Evolutionary conservation across 2,797 vertebrate species (phyloP), one percentile per base, ranked within the genome.

Genomic region (Muscicapa comitata): DNA sequence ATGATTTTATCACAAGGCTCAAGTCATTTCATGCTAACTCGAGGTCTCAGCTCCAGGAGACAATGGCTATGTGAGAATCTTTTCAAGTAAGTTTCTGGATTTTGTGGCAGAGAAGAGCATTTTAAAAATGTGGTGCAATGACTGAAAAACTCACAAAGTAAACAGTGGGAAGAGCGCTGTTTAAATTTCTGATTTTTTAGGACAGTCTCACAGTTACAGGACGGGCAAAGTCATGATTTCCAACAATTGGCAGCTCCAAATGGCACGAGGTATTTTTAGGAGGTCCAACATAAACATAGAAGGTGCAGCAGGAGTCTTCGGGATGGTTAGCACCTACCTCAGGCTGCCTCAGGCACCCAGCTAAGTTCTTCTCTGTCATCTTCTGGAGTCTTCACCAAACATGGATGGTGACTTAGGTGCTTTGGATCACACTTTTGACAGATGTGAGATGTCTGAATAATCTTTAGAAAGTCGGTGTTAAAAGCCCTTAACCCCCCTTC

Each of bases 11-110:
- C 90, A 17, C 70, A 70, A 76, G 53, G 50, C 66, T 91, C 93
- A 91, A 95, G 89, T 93, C 94, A 54, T 65, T 95, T 94, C 93
- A 90, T 91, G 96, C 95, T 93, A 75, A 73, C 57, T 88, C 7
- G 6, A 81, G 38, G 85, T 88, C 67, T 43, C 65, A 45, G 72
- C 88, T 96, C 53, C 77, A n/a, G 74, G 62, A 95, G 83, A 70
- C 55, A 42, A 35, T 73, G 48, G 78, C 86, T 93, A n/a, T 17
- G 8, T 79, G 80, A 63, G 62, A 92, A 54, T 53, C 51, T 91
- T 90, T 65, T 51, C 43, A 54, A 91, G 33, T 38, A 66, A 50
- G 21, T 76, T 81, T 86, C 63, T 86, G 63, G 51, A 83, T 72
- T 87, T 82, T 88, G 48, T 67, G 71, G 33, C 76, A 45, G 54